These are phyloP conservation scores for Mesaphorura yosii DNA, from an alignment of 1,140 invertebrate genomes.

Conservation along the genomic window DNA sequence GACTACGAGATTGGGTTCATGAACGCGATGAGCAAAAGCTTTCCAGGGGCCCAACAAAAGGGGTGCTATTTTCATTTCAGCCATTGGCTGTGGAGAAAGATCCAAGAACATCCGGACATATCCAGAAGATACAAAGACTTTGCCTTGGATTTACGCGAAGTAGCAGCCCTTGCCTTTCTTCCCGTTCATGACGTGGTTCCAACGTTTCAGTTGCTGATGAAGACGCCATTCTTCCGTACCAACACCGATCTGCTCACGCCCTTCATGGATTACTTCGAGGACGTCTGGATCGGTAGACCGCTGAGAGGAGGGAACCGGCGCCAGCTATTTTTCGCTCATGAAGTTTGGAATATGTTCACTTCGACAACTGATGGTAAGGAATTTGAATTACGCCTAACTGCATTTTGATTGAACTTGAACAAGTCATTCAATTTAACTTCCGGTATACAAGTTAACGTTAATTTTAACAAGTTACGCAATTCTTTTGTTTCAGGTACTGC, in stretches of 20 bases:
- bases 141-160: not conserved
- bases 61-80: slow-evolving; percentile 11
- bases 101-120: not conserved
- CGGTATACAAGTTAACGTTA: no score
- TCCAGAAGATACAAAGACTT: slow-evolving; percentile 3
- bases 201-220: slow-evolving; percentile 9
- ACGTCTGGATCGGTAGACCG: slow-evolving; percentile 11
- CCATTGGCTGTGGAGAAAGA: not conserved
- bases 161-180: slow-evolving; percentile 7
- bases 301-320: not conserved
- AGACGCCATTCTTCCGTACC: not conserved
- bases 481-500: not conserved
- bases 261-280: slow-evolving; percentile 11
- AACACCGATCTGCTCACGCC: slow-evolving; percentile 2
- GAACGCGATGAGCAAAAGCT: not conserved
- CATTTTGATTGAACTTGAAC: no score
- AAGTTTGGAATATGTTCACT: slow-evolving; percentile 13
- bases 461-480: no score
- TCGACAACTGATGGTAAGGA: no score
- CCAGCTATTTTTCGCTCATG: not conserved
- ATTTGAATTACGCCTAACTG: no score
- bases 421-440: no score
- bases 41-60: not conserved
- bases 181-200: slow-evolving; percentile 1
- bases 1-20: slow-evolving; percentile 8